These are phyloP conservation scores for Oreochromis spilurus DNA, from an alignment of 2,113 vertebrate species.

Conservation along the genomic window DNA sequence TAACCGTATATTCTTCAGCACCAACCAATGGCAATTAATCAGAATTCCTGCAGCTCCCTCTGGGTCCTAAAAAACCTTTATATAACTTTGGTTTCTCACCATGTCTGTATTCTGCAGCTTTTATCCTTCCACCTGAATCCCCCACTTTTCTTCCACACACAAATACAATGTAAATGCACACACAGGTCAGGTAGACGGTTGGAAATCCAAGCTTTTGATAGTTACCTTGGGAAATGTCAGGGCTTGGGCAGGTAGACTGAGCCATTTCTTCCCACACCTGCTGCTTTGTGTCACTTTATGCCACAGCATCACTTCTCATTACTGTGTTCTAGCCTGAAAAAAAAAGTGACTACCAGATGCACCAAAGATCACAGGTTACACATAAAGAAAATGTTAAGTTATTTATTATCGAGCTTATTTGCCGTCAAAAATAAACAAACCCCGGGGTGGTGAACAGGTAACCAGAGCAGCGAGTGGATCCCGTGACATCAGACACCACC, in stretches of 20 bases:
- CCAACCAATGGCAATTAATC: neutral
- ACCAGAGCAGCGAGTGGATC: conserved; percentile 46
- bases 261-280: conserved; percentile 60
- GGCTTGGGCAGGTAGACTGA: conserved; percentile 12
- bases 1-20: neutral
- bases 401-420: neutral
- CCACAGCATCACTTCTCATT: conserved; percentile 24
- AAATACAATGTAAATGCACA: neutral
- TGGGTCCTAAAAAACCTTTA: neutral
- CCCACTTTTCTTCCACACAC: neutral
- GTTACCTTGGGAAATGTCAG: conserved; percentile 55
- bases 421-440: neutral
- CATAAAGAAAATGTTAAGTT: neutral
- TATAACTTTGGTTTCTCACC: neutral
- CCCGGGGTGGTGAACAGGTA: conserved; percentile 18
- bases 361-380: neutral
- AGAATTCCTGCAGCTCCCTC: neutral
- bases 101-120: neutral
- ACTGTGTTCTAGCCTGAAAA: conserved; percentile 14
- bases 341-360: neutral
- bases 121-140: neutral
- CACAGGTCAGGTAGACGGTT: conserved; percentile 22
- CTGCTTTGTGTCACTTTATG: conserved; percentile 51
- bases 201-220: conserved; percentile 59
- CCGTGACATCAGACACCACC: conserved; percentile 53